phyloP scores from a whole-genome alignment of 53 echinoderm and acorn worm genomes.

The Crossaster papposus region DNA sequence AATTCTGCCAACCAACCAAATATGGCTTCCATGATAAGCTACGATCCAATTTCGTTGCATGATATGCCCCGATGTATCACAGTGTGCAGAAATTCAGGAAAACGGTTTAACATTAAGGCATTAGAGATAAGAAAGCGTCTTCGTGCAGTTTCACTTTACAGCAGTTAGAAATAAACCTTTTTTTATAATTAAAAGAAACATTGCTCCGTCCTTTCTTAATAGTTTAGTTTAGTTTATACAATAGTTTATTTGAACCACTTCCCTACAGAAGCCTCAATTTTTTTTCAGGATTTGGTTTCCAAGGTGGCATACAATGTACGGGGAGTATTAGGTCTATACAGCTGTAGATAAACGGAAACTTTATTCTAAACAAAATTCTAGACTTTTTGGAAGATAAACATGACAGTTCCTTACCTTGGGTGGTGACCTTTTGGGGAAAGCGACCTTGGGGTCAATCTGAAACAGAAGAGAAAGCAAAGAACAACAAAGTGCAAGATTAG shows the following conservation, averaged over 20 bases:
- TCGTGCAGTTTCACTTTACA: too few species aligned
- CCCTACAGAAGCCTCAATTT: too few species aligned
- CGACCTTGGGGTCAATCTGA: conserved; percentile 89
- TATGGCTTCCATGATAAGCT: background rate
- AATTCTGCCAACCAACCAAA: background rate
- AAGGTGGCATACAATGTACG: too few species aligned
- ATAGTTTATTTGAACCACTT: too few species aligned
- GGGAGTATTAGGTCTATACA: background rate
- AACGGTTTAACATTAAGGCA: too few species aligned
- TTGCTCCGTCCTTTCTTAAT: too few species aligned
- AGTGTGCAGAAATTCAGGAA: too few species aligned
- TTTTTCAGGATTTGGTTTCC: too few species aligned
- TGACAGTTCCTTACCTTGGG: conserved; percentile 75
- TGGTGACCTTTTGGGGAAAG: conserved; percentile 86
- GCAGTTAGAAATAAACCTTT: too few species aligned
- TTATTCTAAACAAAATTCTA: background rate
- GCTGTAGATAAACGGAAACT: background rate
- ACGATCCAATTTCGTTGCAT: background rate
- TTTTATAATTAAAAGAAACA: too few species aligned
- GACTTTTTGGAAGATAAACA: background rate
- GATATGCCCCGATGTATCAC: background rate
- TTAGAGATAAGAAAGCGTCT: too few species aligned
- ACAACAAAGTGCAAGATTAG: background rate
- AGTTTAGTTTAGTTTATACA: too few species aligned
- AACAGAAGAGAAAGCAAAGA: conserved; percentile 19